Evolutionary conservation across 2,888 invertebrate genomes (phyloP).

Genomic region (Altica lythri): DNA sequence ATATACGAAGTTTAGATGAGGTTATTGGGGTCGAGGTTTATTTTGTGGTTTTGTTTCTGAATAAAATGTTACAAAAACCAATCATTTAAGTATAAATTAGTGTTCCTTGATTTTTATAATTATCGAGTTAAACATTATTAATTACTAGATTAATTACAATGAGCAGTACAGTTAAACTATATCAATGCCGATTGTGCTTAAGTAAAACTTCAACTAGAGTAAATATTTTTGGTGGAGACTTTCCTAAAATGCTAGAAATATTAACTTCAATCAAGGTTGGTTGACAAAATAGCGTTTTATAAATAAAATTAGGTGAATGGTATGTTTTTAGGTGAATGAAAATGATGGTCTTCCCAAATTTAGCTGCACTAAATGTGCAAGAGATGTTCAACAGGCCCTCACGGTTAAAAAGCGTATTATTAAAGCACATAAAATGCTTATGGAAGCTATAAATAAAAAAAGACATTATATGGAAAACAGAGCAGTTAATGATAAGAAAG

Average conservation of each 20-base stretch:
- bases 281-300: slow-evolving; percentile 6
- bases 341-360: slow-evolving; percentile 45
- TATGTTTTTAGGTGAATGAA: slow-evolving; percentile 44
- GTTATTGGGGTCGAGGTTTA: too few relatives aligned
- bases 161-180: slow-evolving; percentile 24
- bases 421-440: slow-evolving; percentile 42
- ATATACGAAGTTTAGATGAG: too few relatives aligned
- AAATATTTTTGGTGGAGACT: slow-evolving; percentile 44
- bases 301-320: slow-evolving; percentile 12
- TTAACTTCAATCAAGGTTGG: slow-evolving; percentile 47
- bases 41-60: too few relatives aligned
- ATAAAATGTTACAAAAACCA: too few relatives aligned
- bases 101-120: too few relatives aligned
- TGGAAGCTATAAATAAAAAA: slow-evolving; percentile 28
- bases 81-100: too few relatives aligned
- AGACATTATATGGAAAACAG: slow-evolving; percentile 9
- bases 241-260: slow-evolving; percentile 46
- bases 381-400: slow-evolving; percentile 45
- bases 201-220: slow-evolving; percentile 40
- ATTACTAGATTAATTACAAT: too few relatives aligned
- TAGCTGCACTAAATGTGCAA: slow-evolving; percentile 46
- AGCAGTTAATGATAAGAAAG: too few relatives aligned
- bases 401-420: slow-evolving; percentile 46
- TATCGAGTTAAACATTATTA: too few relatives aligned
- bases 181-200: slow-evolving; percentile 47